These are phyloP conservation scores for Clarias magur DNA, from an alignment of 2,113 vertebrate genomes.

Conservation along the genomic window DNA sequence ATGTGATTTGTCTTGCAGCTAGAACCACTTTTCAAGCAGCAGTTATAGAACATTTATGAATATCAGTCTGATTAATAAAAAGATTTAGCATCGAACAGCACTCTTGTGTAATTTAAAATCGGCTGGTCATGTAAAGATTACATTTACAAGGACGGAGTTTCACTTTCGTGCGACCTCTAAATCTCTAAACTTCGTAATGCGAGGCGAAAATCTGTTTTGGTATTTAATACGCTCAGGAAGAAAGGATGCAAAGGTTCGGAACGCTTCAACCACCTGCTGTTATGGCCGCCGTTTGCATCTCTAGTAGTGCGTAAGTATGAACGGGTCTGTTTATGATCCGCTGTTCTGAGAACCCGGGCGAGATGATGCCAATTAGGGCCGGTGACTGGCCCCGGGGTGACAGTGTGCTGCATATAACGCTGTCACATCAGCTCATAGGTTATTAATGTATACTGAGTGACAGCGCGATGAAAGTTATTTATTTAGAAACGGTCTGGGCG, in stretches of 20 bases:
- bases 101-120: background rate
- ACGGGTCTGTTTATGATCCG: slow-evolving; percentile 47
- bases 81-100: background rate
- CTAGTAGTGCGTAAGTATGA: slow-evolving; percentile 54
- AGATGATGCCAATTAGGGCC: slow-evolving; percentile 51
- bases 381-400: slow-evolving; percentile 32
- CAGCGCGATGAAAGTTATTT: slow-evolving; percentile 49
- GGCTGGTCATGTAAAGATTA: background rate
- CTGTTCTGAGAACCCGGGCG: slow-evolving; percentile 39
- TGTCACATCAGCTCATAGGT: slow-evolving; percentile 52
- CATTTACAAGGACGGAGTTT: background rate
- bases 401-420: slow-evolving; percentile 39
- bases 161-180: slow-evolving; percentile 19
- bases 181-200: slow-evolving; percentile 9
- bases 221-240: slow-evolving; percentile 35
- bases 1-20: background rate
- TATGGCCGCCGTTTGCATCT: slow-evolving; percentile 37
- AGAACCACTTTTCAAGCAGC: background rate
- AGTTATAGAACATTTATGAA: background rate
- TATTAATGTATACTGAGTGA: slow-evolving; percentile 53
- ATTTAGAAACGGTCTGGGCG: slow-evolving; percentile 47
- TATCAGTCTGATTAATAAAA: background rate
- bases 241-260: slow-evolving; percentile 34
- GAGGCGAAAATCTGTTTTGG: slow-evolving; percentile 22
- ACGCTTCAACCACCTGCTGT: slow-evolving; percentile 41